Conservation (phyloP, 2,888 invertebrate species). For the Crioceris asparagi region DNA sequence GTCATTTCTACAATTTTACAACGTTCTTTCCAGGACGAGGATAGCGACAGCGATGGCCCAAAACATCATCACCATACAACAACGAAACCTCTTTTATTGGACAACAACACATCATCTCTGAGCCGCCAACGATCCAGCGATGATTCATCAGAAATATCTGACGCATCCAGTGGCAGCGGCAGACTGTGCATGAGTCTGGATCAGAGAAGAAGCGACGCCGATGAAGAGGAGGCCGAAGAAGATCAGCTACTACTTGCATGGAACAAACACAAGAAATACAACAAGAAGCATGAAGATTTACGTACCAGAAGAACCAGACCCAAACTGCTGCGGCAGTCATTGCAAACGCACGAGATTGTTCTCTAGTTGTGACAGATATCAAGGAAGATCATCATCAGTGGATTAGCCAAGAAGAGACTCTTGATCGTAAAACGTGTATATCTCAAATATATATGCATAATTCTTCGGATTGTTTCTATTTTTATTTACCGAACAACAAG, state of each 20-base stretch:
- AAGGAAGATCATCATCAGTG: too few relatives aligned
- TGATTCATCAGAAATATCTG: slow-evolving; percentile 40
- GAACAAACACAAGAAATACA: slow-evolving; percentile 37
- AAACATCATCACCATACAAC: slow-evolving; percentile 21
- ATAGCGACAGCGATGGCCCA: slow-evolving; percentile 25
- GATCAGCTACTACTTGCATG: slow-evolving; percentile 46
- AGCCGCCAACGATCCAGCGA: slow-evolving; percentile 35
- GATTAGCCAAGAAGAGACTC: too few relatives aligned
- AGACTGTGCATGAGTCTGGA: slow-evolving; percentile 37
- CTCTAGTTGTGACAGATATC: too few relatives aligned
- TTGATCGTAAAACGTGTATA: too few relatives aligned
- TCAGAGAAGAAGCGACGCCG: slow-evolving; percentile 18
- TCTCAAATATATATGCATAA: too few relatives aligned
- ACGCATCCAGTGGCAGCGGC: slow-evolving; percentile 29
- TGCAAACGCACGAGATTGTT: too few relatives aligned
- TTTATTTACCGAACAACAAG: too few relatives aligned
- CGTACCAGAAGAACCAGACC: too few relatives aligned
- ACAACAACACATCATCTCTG: slow-evolving; percentile 22
- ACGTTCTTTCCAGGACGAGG: slow-evolving; percentile 25
- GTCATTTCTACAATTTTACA: slow-evolving; percentile 1
- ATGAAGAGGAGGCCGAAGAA: slow-evolving; percentile 23
- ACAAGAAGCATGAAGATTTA: slow-evolving; percentile 21
- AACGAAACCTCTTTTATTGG: slow-evolving; percentile 29
- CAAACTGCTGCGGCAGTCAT: too few relatives aligned
- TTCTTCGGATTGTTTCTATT: too few relatives aligned